Evolutionary conservation across 2,888 invertebrate genomes (phyloP).

Genomic region (Catocala nupta): DNA sequence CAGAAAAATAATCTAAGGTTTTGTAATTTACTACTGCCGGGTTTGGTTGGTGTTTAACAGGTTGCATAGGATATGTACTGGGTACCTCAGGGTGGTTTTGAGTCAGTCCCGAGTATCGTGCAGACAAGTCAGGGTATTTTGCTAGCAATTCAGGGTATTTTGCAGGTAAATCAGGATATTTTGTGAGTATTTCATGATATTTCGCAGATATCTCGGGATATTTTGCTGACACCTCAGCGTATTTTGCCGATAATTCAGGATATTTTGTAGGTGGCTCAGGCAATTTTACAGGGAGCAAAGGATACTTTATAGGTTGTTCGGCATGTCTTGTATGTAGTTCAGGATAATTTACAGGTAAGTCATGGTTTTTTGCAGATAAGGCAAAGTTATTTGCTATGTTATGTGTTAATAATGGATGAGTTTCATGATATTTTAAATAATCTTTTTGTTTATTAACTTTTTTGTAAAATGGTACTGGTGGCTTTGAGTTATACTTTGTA

Average conservation of each 20-base stretch:
- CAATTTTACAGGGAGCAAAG: conserved; percentile 1
- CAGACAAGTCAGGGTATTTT: background rate
- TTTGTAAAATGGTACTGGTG: background rate
- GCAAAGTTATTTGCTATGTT: background rate
- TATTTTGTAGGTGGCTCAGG: background rate
- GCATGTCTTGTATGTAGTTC: conserved; percentile 4
- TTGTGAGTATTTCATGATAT: background rate
- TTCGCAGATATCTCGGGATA: background rate
- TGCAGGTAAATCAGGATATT: background rate
- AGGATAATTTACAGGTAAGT: conserved; percentile 2
- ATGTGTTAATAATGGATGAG: too few species aligned
- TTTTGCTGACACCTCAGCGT: background rate
- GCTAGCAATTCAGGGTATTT: background rate
- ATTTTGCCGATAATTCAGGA: background rate
- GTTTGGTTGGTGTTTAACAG: conserved; percentile 13
- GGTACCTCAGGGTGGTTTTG: conserved; percentile 2
- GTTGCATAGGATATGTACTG: background rate
- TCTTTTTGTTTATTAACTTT: conserved; percentile 4
- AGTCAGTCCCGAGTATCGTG: background rate
- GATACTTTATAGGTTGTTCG: background rate
- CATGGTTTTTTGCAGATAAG: background rate
- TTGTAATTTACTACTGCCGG: conserved; percentile 47
- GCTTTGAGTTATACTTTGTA: background rate
- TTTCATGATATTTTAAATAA: conserved; percentile 21
- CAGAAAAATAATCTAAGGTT: conserved; percentile 45